Percentiles rank a stretch among this genome's conserved stretches.
These are phyloP conservation scores for Zaprionus lineosus DNA, from an alignment of 2,888 invertebrate genomes.

Conservation along the genomic window DNA sequence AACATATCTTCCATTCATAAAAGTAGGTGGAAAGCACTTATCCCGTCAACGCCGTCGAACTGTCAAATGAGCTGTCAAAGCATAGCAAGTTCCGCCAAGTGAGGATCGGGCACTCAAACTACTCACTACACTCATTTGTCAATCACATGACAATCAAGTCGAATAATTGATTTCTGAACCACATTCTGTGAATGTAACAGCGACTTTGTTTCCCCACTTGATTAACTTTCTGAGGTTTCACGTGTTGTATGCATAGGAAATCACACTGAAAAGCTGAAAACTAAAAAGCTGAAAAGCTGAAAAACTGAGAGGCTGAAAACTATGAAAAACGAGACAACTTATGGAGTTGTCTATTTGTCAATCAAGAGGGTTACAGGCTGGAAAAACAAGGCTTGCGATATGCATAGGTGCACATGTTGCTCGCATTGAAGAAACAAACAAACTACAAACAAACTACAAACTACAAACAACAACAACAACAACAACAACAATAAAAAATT, in stretches of 20 bases:
- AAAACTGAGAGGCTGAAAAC: slow-evolving; percentile 23
- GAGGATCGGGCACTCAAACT: slow-evolving; percentile 3
- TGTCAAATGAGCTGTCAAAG: slow-evolving; percentile 68
- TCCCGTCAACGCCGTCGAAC: slow-evolving; percentile 55
- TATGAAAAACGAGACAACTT: slow-evolving; percentile 36
- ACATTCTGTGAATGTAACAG: slow-evolving; percentile 49
- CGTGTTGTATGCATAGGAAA: slow-evolving; percentile 39
- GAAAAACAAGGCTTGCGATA: slow-evolving; percentile 73
- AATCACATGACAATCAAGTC: slow-evolving; percentile 63
- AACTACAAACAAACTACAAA: slow-evolving; percentile 24
- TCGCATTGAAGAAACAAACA: slow-evolving; percentile 69
- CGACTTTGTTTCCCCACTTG: slow-evolving; percentile 47
- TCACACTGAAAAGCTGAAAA: slow-evolving; percentile 21
- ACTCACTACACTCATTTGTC: slow-evolving; percentile 48
- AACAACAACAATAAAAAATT: slow-evolving; percentile 17
- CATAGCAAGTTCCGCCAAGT: too few species aligned
- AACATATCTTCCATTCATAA: slow-evolving; percentile 48
- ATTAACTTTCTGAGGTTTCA: slow-evolving; percentile 79
- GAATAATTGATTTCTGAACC: slow-evolving; percentile 71
- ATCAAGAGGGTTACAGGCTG: slow-evolving; percentile 55
- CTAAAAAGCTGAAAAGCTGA: slow-evolving; percentile 22
- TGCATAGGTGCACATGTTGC: slow-evolving; percentile 83
- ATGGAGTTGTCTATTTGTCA: slow-evolving; percentile 63
- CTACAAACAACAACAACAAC: slow-evolving; percentile 12
- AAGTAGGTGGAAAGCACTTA: slow-evolving; percentile 61